A percentile compares a stretch with the other conserved stretches of the same genome.
Conservation (phyloP, 2,113 vertebrate genomes). For the Eudyptes chrysolophus region DNA sequence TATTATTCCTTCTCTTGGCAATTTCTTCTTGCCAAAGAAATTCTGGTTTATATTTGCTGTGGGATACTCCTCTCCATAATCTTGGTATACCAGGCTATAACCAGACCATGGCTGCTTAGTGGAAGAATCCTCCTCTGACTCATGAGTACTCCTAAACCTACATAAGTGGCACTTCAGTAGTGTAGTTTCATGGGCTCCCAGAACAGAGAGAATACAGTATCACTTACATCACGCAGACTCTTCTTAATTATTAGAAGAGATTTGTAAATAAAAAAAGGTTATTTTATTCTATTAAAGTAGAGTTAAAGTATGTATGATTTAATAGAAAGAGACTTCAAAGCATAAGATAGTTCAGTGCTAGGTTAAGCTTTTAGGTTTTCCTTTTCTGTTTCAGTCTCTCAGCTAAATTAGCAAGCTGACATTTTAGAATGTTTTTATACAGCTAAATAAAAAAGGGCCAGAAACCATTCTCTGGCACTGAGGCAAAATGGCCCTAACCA, state of each 20-base stretch:
- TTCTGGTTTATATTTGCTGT: not conserved
- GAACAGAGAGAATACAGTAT: not conserved
- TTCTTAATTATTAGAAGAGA: not conserved
- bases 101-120: not conserved
- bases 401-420: not conserved
- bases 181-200: not conserved
- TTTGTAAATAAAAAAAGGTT: not conserved
- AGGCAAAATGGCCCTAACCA: not conserved
- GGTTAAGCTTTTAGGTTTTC: not conserved
- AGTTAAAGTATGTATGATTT: not conserved
- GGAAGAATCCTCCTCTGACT: not conserved
- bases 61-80: not conserved
- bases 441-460: not conserved
- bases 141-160: not conserved
- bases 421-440: not conserved
- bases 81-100: not conserved
- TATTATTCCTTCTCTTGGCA: not conserved
- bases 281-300: not conserved
- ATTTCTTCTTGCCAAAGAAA: not conserved
- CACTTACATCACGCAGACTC: fast-evolving
- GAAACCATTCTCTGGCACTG: not conserved
- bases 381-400: not conserved
- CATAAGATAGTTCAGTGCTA: not conserved
- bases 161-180: not conserved
- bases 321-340: not conserved